Conservation (phyloP, 1,140 invertebrate species). For the Halictus rubicundus region DNA sequence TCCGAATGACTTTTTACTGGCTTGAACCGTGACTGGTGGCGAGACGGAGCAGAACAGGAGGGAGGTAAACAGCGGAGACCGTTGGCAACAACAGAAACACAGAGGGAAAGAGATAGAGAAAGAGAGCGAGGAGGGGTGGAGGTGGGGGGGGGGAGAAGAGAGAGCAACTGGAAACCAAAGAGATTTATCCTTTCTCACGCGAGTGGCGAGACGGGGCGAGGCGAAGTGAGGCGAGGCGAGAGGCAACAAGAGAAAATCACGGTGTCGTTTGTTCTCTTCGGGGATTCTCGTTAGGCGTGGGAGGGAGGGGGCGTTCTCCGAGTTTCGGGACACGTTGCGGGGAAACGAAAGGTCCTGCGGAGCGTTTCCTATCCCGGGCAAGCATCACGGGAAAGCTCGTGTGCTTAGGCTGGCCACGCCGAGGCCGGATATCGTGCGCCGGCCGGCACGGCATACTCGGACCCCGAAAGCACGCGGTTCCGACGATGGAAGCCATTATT, state of each 20-base stretch:
- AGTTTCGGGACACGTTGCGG: constrained; percentile 10
- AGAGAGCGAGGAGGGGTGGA: too few species aligned
- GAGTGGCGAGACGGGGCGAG: too few species aligned
- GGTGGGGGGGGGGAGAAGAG: too few species aligned
- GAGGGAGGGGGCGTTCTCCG: too few species aligned
- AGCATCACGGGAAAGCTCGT: constrained; percentile 50
- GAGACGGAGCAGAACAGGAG: neutral
- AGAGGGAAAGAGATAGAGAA: too few species aligned
- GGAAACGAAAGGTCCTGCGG: constrained; percentile 21
- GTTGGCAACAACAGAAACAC: neutral
- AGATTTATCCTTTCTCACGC: constrained; percentile 23
- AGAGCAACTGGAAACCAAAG: neutral
- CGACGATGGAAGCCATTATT: constrained; percentile 71
- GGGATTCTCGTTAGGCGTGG: constrained; percentile 28
- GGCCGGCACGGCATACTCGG: constrained; percentile 3
- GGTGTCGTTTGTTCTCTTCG: constrained; percentile 33
- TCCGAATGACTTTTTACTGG: neutral
- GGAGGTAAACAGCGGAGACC: too few species aligned
- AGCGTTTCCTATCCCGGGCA: constrained; percentile 11
- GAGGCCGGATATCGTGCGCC: constrained; percentile 24
- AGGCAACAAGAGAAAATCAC: constrained; percentile 25
- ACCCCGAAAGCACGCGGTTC: constrained; percentile 37
- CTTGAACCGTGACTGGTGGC: neutral
- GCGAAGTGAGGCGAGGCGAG: neutral
- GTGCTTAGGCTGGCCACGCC: constrained; percentile 18